Base-by-base conservation (phyloP, 1,140 invertebrate species). In the Trachelipus rathkii region DNA sequence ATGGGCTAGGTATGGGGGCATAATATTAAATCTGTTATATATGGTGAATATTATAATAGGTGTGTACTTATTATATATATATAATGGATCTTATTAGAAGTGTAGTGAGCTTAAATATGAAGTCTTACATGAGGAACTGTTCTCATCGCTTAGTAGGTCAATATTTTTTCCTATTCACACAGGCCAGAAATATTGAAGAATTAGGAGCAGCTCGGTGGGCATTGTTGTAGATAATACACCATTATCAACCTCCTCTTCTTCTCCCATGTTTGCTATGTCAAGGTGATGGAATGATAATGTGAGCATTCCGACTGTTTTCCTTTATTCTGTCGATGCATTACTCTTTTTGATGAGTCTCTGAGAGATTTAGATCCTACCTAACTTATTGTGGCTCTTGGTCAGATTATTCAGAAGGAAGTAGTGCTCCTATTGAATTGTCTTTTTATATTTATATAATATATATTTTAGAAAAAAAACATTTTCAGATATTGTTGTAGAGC, bases 211-310 rank as follows among this genome's bases (percentile, higher is more conserved):
- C 91, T 45, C 94, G 91, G n/a, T n/a, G n/a, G n/a, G n/a, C n/a
- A 94, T 99, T 82, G 91, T 97, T 9, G 86, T 97, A n/a, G 96
- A 98, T 85, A 96, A 97, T 85, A 88, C 90, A 45, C 86, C 88
- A 19, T 91, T 89, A 24, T 91, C 92, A 21, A 91, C 90, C 69
- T 88, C 90, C 19, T 87, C 89, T 23, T 89, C 87, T 23, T 91
- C 92, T 0, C 90, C 93, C 0, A 89, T 96, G 86, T 98, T 98
- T 87, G 93, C 94, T 2, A 98, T 99, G 96, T 96, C 94, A n/a
- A 50, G 95, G 95, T 1, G 95, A 97, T 86, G 95, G 94, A 89
- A 87, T 10, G 90, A 93, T 82, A 93, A 98, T 84, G 91, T 98
- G 0, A 89, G 85, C 71, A 97, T 98, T 83, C 95, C 96, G 0